A percentile compares a stretch with the other conserved stretches of the same genome.
Conservation (phyloP, 2,113 vertebrate genomes). For the Paramormyrops kingsleyae region DNA sequence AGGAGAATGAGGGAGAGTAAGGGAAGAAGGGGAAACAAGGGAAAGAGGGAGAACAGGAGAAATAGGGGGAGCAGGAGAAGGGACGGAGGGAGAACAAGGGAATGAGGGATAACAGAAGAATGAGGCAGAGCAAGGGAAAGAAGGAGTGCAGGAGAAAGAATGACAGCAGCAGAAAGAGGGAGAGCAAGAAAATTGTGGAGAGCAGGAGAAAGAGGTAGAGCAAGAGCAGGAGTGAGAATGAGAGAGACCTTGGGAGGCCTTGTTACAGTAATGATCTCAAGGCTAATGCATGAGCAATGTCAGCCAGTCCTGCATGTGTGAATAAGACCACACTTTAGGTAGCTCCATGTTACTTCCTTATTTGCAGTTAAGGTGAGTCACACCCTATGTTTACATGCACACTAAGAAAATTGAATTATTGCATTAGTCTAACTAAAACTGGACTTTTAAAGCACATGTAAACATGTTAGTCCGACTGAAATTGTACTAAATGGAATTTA, state of each 20-base stretch:
- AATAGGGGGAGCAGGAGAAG: too few species aligned
- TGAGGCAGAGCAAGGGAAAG: neutral
- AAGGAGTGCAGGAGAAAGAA: neutral
- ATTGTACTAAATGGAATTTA: too few species aligned
- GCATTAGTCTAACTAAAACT: too few species aligned
- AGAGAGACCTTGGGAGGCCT: neutral
- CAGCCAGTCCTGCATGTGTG: neutral
- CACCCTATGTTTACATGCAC: too few species aligned
- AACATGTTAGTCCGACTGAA: too few species aligned
- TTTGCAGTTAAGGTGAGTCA: neutral
- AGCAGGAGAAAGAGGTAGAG: neutral
- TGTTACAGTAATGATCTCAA: neutral
- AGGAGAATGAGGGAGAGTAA: too few species aligned
- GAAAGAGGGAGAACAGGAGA: too few species aligned
- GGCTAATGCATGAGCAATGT: neutral
- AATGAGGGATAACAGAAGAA: neutral
- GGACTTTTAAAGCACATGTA: too few species aligned
- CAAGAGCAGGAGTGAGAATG: neutral
- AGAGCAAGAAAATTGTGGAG: neutral
- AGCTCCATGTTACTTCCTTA: neutral
- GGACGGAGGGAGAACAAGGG: neutral
- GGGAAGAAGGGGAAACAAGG: too few species aligned
- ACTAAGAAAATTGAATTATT: too few species aligned
- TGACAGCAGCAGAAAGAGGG: too few species aligned
- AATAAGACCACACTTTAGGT: neutral